Evolutionary conservation across 2,797 vertebrate species (phyloP).

Genomic region (Hypotaenidia philippensis): DNA sequence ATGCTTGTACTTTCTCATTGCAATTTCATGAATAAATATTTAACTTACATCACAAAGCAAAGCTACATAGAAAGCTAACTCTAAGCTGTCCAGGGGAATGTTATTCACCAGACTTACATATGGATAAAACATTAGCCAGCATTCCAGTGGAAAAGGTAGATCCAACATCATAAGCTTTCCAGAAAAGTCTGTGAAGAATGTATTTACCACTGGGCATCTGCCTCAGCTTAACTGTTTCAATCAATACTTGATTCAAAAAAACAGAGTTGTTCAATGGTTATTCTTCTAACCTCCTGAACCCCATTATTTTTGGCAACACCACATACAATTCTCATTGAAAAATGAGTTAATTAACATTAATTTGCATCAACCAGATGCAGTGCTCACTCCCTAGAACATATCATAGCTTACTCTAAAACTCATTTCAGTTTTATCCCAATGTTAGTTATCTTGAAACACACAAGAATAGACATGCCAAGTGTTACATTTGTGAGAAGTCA

Average conservation of each 20-base stretch:
- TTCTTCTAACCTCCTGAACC: not conserved
- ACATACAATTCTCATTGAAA: not conserved
- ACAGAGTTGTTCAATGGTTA: not conserved
- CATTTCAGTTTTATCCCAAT: not conserved
- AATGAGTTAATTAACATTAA: not conserved
- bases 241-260: not conserved
- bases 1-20: not conserved
- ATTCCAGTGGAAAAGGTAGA: not conserved
- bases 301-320: not conserved
- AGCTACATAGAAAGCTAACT: not conserved
- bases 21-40: not conserved
- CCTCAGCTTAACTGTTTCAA: not conserved
- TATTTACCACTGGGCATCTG: not conserved
- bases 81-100: not conserved
- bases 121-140: conserved; percentile 8
- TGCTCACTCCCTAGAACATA: not conserved
- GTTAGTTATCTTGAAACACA: not conserved
- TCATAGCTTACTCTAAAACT: not conserved
- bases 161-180: not conserved
- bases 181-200: not conserved
- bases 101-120: not conserved
- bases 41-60: not conserved
- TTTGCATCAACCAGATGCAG: not conserved
- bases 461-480: not conserved
- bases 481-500: not conserved